Evolutionary conservation across 2,113 vertebrate genomes (phyloP).

Genomic region (Tonatia bakeri): DNA sequence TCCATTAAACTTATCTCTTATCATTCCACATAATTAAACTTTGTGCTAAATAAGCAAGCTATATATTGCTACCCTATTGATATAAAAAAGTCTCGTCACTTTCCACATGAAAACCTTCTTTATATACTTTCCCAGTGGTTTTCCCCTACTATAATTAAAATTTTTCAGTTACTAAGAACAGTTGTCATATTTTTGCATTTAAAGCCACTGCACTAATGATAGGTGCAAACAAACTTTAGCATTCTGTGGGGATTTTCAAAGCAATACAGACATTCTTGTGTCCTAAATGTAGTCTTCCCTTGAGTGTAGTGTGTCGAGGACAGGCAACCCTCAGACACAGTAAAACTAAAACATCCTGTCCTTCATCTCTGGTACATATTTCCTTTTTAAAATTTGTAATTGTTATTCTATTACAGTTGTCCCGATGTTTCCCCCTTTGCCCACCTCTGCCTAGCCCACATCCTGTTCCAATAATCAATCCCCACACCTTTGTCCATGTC

Average conservation of each 20-base stretch:
- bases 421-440: too few relatives aligned
- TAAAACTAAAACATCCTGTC: not conserved
- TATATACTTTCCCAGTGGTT: not conserved
- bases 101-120: not conserved
- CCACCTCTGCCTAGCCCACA: too few relatives aligned
- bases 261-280: not conserved
- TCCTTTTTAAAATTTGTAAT: too few relatives aligned
- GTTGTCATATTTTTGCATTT: not conserved
- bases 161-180: not conserved
- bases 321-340: not conserved
- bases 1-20: slow-evolving; percentile 34
- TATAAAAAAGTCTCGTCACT: not conserved
- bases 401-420: too few relatives aligned
- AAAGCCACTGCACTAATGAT: not conserved
- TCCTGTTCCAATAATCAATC: too few relatives aligned
- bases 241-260: not conserved
- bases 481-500: too few relatives aligned
- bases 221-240: not conserved
- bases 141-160: not conserved
- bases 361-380: not conserved
- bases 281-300: not conserved
- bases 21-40: slow-evolving; percentile 43
- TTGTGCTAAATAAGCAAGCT: slow-evolving; percentile 36
- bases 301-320: not conserved
- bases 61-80: not conserved